Conservation (phyloP, 2,797 vertebrate species). For the Myripristis murdjan region DNA sequence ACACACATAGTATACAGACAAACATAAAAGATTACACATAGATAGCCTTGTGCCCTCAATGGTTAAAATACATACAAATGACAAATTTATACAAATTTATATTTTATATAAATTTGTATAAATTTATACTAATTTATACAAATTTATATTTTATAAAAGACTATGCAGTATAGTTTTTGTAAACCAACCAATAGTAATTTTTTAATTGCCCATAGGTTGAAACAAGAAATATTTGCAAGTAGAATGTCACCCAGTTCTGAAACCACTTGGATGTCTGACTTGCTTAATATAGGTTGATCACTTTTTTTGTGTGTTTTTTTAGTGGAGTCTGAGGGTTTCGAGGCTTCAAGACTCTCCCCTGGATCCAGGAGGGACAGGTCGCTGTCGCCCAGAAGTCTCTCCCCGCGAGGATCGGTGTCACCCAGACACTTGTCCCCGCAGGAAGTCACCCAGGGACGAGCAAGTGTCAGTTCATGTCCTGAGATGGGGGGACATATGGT, state of each 20-base stretch:
- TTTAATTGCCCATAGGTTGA: too few relatives aligned
- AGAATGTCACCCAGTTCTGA: not conserved
- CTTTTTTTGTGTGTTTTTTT: constrained; percentile 22
- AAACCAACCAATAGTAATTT: too few relatives aligned
- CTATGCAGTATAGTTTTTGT: too few relatives aligned
- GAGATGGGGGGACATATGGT: constrained; percentile 85
- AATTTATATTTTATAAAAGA: too few relatives aligned
- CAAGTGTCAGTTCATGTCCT: constrained; percentile 80
- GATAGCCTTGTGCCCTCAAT: too few relatives aligned
- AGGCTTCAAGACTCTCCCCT: constrained; percentile 46
- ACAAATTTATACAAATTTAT: too few relatives aligned
- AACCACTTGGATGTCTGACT: not conserved
- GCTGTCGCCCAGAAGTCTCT: constrained; percentile 40
- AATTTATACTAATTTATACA: too few relatives aligned
- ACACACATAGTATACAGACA: too few relatives aligned
- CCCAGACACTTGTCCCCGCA: constrained; percentile 59
- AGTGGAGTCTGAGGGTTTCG: constrained; percentile 49
- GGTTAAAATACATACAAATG: too few relatives aligned
- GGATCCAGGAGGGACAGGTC: constrained; percentile 33
- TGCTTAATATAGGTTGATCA: not conserved
- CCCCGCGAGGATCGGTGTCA: constrained; percentile 11
- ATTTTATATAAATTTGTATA: too few relatives aligned
- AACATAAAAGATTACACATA: too few relatives aligned
- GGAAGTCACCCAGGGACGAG: constrained; percentile 24
- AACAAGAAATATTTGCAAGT: too few relatives aligned